Evolutionary conservation across 2,797 vertebrate species (phyloP).

Genomic region (Argyrosomus regius): DNA sequence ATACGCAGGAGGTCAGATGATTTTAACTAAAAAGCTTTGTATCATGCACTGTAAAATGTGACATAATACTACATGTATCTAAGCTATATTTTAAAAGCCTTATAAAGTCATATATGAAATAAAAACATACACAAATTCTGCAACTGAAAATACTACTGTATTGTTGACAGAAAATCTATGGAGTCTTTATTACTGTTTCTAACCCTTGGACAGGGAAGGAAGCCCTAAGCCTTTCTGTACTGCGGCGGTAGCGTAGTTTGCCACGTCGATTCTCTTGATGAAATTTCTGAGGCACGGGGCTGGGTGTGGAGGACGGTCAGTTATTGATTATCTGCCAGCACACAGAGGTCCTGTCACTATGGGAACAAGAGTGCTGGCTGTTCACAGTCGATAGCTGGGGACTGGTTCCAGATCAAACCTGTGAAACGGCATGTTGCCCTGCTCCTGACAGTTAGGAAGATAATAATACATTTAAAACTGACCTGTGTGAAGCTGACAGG

Average conservation of each 20-base stretch:
- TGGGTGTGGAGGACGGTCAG: conserved; percentile 52
- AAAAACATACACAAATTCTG: neutral
- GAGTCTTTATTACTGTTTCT: conserved; percentile 11
- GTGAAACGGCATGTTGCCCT: conserved; percentile 22
- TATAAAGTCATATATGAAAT: neutral
- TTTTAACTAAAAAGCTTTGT: conserved; percentile 10
- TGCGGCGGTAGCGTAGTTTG: conserved; percentile 13
- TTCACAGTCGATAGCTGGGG: conserved; percentile 67
- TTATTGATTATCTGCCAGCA: conserved; percentile 82
- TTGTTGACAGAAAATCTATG: conserved; percentile 10
- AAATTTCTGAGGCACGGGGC: conserved; percentile 62
- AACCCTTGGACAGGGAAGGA: conserved; percentile 18
- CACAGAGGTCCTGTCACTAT: conserved; percentile 73
- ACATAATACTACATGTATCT: neutral
- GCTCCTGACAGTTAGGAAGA: neutral
- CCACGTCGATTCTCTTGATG: conserved; percentile 53
- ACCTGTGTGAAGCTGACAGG: conserved; percentile 8
- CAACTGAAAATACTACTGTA: neutral
- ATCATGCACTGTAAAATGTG: neutral
- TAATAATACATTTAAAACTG: conserved; percentile 15
- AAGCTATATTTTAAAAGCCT: neutral
- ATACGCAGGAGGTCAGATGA: neutral
- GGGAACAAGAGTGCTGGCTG: conserved; percentile 77
- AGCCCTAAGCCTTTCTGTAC: conserved; percentile 19
- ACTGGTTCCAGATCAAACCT: conserved; percentile 49